Percentiles rank a stretch among this genome's conserved stretches.
Conservation (phyloP, 2,113 vertebrate species). For the Chlorodrepanis virens region DNA sequence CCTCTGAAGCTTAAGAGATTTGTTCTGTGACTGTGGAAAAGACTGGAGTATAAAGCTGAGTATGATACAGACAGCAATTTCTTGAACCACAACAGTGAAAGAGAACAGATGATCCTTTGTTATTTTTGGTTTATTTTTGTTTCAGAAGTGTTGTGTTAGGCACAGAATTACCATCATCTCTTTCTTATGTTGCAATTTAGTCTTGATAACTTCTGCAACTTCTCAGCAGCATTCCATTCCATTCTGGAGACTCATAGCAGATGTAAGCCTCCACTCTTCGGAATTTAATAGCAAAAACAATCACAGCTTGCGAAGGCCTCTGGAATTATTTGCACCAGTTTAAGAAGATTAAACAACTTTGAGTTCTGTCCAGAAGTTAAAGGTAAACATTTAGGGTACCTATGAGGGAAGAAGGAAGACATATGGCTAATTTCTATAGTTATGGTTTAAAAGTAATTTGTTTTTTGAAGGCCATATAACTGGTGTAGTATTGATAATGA, state of each 20-base stretch:
- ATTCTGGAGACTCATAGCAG: conserved; percentile 62
- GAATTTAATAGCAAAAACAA: conserved; percentile 56
- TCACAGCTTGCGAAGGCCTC: conserved; percentile 19
- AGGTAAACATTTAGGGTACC: conserved; percentile 55
- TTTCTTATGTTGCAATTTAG: conserved; percentile 33
- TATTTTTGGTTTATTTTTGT: background rate
- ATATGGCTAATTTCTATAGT: background rate
- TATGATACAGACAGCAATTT: background rate
- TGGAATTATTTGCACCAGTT: conserved; percentile 36
- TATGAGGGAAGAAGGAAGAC: background rate
- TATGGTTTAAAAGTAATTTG: background rate
- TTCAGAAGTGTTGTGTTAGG: background rate
- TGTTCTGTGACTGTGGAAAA: background rate
- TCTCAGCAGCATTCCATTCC: conserved; percentile 63
- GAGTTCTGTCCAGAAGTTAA: conserved; percentile 34
- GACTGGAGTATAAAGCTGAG: background rate
- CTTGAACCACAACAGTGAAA: background rate
- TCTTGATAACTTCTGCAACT: conserved; percentile 12
- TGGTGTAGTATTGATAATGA: background rate
- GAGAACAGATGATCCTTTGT: background rate
- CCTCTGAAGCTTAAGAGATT: background rate
- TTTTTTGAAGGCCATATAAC: background rate
- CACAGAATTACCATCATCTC: background rate
- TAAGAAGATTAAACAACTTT: conserved; percentile 28
- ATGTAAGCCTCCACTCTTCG: conserved; percentile 31